phyloP scores from a whole-genome alignment of 2,888 invertebrate genomes.

The Plagodis dolabraria region DNA sequence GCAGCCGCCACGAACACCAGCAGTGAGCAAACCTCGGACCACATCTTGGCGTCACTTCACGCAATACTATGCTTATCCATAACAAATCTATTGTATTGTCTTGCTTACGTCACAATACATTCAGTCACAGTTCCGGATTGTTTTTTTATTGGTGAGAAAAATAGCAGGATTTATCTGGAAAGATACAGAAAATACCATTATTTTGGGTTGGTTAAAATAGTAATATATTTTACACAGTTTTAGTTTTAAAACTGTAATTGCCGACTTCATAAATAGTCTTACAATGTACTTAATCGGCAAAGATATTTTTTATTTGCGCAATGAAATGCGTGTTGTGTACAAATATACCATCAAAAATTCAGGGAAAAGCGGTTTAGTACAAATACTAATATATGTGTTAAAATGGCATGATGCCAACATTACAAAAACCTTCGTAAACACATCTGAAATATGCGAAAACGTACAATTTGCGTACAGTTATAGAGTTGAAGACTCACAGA shows the following conservation, averaged over 20 bases:
- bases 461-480: not conserved
- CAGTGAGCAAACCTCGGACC: slow-evolving; percentile 57
- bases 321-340: no score
- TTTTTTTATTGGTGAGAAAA: slow-evolving; percentile 31
- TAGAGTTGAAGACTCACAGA: not conserved
- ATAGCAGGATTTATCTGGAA: slow-evolving; percentile 26
- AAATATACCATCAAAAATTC: not conserved
- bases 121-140: slow-evolving; percentile 45
- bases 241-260: no score
- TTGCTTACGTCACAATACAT: slow-evolving; percentile 59
- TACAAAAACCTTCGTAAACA: slow-evolving; percentile 17
- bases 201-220: not conserved
- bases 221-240: not conserved
- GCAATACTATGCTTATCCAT: slow-evolving; percentile 63
- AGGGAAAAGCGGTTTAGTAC: not conserved
- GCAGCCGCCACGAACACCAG: slow-evolving; percentile 54
- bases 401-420: slow-evolving; percentile 14
- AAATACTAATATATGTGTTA: slow-evolving; percentile 1
- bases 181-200: slow-evolving; percentile 9
- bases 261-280: no score
- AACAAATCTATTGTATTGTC: slow-evolving; percentile 69
- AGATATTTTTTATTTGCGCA: no score
- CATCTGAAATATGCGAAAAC: slow-evolving; percentile 3
- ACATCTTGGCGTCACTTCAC: slow-evolving; percentile 63
- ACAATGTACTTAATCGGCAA: no score